A percentile compares a stretch with the other conserved stretches of the same genome.
These are phyloP conservation scores for Emydura subglobosa DNA, from an alignment of 2,113 vertebrate species.

Conservation along the genomic window DNA sequence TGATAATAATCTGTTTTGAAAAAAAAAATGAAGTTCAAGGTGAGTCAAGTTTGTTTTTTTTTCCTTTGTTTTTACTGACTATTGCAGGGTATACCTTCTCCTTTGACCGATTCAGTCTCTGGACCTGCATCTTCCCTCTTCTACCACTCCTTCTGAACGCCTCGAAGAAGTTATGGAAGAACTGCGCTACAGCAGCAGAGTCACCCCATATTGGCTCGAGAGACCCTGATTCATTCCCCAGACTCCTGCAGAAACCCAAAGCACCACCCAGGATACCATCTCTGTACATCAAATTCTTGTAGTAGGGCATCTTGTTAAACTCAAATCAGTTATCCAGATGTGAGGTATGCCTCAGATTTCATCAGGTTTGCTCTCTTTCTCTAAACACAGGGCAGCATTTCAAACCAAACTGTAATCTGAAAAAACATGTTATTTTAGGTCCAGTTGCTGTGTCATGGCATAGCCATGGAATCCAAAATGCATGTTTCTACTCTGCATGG, in stretches of 20 bases:
- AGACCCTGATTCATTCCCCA: not conserved
- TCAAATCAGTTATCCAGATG: not conserved
- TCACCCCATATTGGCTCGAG: not conserved
- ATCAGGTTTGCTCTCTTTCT: not conserved
- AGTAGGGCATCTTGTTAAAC: not conserved
- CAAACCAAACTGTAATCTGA: not conserved
- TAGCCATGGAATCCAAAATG: not conserved
- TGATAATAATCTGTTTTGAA: not conserved
- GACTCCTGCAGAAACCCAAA: not conserved
- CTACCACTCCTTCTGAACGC: not conserved
- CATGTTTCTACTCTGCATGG: not conserved
- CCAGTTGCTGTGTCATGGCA: not conserved
- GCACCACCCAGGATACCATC: not conserved
- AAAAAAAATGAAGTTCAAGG: slow-evolving; percentile 7
- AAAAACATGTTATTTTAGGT: not conserved
- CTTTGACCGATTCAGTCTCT: not conserved
- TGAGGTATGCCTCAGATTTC: not conserved
- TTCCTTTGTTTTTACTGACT: not conserved
- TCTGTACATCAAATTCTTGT: not conserved
- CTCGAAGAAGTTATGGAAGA: not conserved
- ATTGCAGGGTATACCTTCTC: not conserved
- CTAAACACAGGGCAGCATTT: not conserved
- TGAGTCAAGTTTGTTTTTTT: accelerated
- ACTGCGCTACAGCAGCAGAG: not conserved
- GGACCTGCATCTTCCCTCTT: not conserved